Evolutionary conservation across 2,113 vertebrate species (phyloP).

Genomic region (Ctenomys sociabilis): DNA sequence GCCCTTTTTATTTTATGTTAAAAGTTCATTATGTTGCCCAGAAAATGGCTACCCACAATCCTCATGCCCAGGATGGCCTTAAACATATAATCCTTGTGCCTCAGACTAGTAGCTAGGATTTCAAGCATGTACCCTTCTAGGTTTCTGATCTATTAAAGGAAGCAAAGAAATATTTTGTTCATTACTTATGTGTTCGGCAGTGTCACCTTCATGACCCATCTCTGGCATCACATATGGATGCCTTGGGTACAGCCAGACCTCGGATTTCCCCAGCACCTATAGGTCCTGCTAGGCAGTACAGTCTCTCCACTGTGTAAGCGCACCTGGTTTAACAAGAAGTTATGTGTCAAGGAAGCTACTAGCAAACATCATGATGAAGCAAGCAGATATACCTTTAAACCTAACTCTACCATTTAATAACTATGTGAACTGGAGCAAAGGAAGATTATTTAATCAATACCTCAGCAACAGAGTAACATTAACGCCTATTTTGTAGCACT

Average conservation of each 20-base stretch:
- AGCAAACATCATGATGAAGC: background rate
- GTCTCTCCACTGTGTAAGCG: background rate
- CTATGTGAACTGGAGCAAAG: background rate
- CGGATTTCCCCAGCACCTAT: background rate
- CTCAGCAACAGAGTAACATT: background rate
- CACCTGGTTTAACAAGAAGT: background rate
- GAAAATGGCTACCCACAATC: background rate
- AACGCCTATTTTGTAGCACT: background rate
- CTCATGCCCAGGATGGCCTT: background rate
- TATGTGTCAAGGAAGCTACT: background rate
- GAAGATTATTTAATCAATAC: background rate
- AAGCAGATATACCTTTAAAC: background rate
- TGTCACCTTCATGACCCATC: background rate
- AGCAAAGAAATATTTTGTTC: background rate
- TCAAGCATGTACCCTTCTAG: background rate
- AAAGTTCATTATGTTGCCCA: background rate
- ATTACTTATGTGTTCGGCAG: background rate
- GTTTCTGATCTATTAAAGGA: background rate
- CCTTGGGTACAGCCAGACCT: background rate
- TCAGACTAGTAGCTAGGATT: background rate
- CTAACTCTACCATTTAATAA: background rate
- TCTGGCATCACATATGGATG: background rate
- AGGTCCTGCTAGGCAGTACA: background rate
- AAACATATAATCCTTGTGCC: background rate
- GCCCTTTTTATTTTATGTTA: background rate